Evolutionary conservation across 1,140 invertebrate genomes (phyloP).

Genomic region (Drosophila leontia): DNA sequence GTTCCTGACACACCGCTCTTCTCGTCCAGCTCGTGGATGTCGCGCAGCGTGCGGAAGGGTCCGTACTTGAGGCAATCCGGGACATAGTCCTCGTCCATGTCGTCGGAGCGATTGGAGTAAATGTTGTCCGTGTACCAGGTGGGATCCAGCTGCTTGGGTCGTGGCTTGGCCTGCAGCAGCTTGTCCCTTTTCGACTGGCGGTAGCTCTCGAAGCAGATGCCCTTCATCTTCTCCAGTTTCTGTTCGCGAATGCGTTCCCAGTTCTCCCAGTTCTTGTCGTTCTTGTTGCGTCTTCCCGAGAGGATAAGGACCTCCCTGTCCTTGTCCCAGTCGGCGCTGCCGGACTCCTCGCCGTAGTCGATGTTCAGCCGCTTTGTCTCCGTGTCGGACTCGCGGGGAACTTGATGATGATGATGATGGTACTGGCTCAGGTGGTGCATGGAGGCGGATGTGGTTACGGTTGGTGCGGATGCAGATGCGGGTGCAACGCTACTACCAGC

Average conservation of each 20-base stretch:
- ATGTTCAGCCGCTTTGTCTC: slow-evolving; percentile 77
- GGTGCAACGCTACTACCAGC: slow-evolving; percentile 54
- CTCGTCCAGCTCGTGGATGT: slow-evolving; percentile 80
- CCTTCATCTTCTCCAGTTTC: slow-evolving; percentile 84
- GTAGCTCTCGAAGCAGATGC: slow-evolving; percentile 84
- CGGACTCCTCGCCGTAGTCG: slow-evolving; percentile 68
- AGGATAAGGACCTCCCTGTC: slow-evolving; percentile 60
- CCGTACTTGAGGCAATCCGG: slow-evolving; percentile 81
- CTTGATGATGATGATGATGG: slow-evolving; percentile 28
- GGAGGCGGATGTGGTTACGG: slow-evolving; percentile 5
- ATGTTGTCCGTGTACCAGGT: slow-evolving; percentile 86
- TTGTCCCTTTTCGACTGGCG: slow-evolving; percentile 85
- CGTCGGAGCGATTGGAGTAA: slow-evolving; percentile 85
- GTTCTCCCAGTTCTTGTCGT: slow-evolving; percentile 85
- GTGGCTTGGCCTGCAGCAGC: slow-evolving; percentile 86
- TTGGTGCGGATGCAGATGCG: slow-evolving; percentile 17
- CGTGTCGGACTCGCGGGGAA: slow-evolving; percentile 32
- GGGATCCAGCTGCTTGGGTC: slow-evolving; percentile 82
- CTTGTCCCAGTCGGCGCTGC: slow-evolving; percentile 63
- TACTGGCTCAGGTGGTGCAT: slow-evolving; percentile 17
- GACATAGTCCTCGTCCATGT: slow-evolving; percentile 81
- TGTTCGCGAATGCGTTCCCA: slow-evolving; percentile 84
- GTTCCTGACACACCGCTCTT: slow-evolving; percentile 38
- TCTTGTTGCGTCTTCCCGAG: slow-evolving; percentile 77
- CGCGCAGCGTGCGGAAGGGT: slow-evolving; percentile 69